Conservation (phyloP, 2,888 invertebrate species). For the Pheosia gnoma region DNA sequence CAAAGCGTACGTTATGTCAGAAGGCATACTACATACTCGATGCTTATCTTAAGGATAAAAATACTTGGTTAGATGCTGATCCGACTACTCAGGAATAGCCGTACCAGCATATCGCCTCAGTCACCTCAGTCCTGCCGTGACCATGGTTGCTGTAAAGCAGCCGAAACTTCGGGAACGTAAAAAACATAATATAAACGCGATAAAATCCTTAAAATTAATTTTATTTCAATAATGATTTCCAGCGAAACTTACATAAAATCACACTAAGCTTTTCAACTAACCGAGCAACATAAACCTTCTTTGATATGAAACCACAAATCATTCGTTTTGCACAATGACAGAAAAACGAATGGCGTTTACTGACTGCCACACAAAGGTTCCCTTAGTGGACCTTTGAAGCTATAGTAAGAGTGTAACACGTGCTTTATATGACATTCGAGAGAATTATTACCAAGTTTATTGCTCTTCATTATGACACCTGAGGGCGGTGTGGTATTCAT, state of each 20-base stretch:
- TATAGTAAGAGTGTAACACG: slow-evolving; percentile 48
- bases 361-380: slow-evolving; percentile 43
- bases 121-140: no score
- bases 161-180: no score
- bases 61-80: no score
- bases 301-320: slow-evolving; percentile 22
- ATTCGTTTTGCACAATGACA: slow-evolving; percentile 40
- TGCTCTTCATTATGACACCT: slow-evolving; percentile 54
- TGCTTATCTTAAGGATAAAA: no score
- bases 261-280: background rate
- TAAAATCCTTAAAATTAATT: no score
- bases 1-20: no score
- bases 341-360: slow-evolving; percentile 59
- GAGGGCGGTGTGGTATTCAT: slow-evolving; percentile 28
- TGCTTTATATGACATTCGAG: slow-evolving; percentile 62
- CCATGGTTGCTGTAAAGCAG: no score
- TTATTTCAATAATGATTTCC: no score
- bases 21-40: no score
- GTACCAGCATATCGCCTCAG: no score
- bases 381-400: slow-evolving; percentile 55
- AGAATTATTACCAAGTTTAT: slow-evolving; percentile 56
- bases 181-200: no score
- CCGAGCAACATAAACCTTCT: background rate
- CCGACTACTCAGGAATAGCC: no score
- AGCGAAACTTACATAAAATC: background rate